These are phyloP conservation scores for Neodontobutis hainanensis DNA, from an alignment of 2,113 vertebrate genomes.

Conservation along the genomic window DNA sequence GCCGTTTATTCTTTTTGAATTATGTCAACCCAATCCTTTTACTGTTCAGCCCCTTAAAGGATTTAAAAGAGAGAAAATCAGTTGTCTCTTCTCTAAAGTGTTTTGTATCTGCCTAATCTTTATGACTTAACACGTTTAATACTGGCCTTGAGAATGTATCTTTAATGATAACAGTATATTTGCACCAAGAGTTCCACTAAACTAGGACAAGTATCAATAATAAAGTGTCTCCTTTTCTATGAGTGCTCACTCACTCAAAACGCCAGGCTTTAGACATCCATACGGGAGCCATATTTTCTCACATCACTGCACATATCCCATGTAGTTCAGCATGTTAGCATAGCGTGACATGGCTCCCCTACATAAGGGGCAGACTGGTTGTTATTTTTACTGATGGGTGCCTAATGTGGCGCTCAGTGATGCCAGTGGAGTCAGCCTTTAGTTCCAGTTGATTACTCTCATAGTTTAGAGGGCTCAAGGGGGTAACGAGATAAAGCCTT, in stretches of 20 bases:
- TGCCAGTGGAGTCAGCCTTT: slow-evolving; percentile 65
- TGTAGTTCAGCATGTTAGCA: slow-evolving; percentile 40
- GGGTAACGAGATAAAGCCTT: slow-evolving; percentile 49
- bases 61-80: not conserved
- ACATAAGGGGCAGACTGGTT: slow-evolving; percentile 71
- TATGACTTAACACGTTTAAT: too few species aligned
- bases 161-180: not conserved
- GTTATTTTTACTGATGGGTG: slow-evolving; percentile 78
- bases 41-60: not conserved
- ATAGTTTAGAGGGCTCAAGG: slow-evolving; percentile 62
- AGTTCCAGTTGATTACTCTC: slow-evolving; percentile 74
- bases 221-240: slow-evolving; percentile 1
- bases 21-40: not conserved
- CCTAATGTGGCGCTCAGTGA: slow-evolving; percentile 67
- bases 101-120: too few species aligned
- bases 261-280: slow-evolving; percentile 8
- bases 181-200: not conserved
- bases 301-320: slow-evolving; percentile 29
- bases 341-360: slow-evolving; percentile 60
- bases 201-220: slow-evolving; percentile 9
- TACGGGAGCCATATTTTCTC: not conserved
- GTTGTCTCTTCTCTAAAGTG: too few species aligned
- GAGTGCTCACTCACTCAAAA: not conserved
- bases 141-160: not conserved
- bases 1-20: slow-evolving; percentile 3